These are phyloP conservation scores for Zonotrichia albicollis DNA, from an alignment of 2,797 vertebrate genomes.

Conservation along the genomic window DNA sequence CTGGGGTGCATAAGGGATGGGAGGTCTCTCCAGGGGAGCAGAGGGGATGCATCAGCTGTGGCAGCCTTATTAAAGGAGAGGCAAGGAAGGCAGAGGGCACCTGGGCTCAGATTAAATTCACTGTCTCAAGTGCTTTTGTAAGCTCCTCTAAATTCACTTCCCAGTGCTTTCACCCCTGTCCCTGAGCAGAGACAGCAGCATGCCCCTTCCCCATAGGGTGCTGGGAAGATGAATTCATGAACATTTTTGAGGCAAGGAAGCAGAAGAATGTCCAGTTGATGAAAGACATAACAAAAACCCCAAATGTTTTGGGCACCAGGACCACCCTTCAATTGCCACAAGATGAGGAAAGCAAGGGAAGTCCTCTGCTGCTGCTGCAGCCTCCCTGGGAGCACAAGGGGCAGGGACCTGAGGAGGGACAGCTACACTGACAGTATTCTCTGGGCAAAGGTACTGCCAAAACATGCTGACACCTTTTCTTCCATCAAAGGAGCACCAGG, in stretches of 20 bases:
- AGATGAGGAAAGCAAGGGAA: not conserved
- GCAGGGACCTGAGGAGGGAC: not conserved
- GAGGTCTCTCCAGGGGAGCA: not conserved
- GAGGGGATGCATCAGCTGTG: not conserved
- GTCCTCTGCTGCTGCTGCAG: not conserved
- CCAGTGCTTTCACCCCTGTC: not conserved
- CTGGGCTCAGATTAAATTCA: not conserved
- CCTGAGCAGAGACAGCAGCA: not conserved
- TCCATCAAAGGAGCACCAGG: accelerated
- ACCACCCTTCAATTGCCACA: not conserved
- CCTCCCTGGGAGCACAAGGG: not conserved
- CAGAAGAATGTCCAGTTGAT: not conserved
- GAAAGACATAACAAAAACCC: not conserved
- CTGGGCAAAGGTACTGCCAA: not conserved
- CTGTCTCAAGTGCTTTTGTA: not conserved
- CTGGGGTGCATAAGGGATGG: not conserved
- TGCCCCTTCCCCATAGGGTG: not conserved
- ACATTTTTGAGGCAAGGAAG: not conserved
- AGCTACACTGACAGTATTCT: not conserved
- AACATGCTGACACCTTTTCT: not conserved
- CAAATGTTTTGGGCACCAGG: not conserved
- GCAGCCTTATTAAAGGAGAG: not conserved
- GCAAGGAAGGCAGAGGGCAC: not conserved
- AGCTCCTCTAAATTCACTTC: not conserved
- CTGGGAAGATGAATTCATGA: not conserved